Percentiles rank a stretch among this genome's conserved stretches.
These are phyloP conservation scores for Nothocercus nigrocapillus DNA, from an alignment of 2,113 vertebrate genomes.

Conservation along the genomic window DNA sequence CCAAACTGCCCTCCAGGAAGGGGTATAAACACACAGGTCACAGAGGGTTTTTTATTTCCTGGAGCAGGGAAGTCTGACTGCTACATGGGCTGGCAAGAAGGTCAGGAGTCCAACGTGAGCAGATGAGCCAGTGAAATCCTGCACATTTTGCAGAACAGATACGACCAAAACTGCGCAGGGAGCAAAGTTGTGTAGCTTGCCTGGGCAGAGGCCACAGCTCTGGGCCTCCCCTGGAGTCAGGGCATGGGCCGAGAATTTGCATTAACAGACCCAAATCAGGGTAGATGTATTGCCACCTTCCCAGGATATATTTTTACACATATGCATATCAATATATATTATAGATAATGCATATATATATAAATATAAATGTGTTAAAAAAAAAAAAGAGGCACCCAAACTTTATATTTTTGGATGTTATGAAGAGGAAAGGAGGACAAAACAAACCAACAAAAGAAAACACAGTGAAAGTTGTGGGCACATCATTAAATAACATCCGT, in stretches of 20 bases:
- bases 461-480: neutral
- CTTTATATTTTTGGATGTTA: rapidly evolving
- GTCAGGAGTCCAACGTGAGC: rapidly evolving
- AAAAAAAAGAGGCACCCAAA: neutral
- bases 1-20: neutral
- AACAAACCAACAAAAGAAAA: neutral
- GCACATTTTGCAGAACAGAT: neutral
- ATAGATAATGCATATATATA: too few species aligned
- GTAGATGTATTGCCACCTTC: neutral
- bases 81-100: neutral
- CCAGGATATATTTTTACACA: too few species aligned
- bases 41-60: neutral
- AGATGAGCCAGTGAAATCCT: neutral
- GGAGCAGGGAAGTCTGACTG: too few species aligned
- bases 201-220: rapidly evolving
- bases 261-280: neutral
- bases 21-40: neutral
- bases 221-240: neutral
- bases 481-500: neutral
- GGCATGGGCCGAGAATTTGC: rapidly evolving
- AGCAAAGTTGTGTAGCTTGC: neutral
- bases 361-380: too few species aligned
- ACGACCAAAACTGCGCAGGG: rapidly evolving
- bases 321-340: too few species aligned
- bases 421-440: neutral